Evolutionary conservation across 2,888 invertebrate species (phyloP).

Genomic region (Entomobrya proxima): DNA sequence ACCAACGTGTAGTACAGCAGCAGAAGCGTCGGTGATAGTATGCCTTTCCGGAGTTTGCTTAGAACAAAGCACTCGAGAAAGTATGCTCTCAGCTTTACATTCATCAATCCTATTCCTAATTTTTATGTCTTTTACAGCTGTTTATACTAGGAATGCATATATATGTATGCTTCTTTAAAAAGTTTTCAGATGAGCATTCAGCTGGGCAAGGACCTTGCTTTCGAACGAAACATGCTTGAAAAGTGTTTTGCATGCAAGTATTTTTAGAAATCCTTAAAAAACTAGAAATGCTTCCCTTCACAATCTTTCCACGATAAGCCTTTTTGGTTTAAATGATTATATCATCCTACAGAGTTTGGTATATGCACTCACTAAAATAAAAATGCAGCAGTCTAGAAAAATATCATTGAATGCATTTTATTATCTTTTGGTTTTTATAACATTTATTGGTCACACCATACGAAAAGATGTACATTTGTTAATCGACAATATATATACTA

Average conservation of each 20-base stretch:
- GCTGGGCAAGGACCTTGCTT: conserved; percentile 65
- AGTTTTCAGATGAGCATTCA: conserved; percentile 63
- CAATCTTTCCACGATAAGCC: neutral
- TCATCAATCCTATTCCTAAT: neutral
- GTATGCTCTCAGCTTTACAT: neutral
- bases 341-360: neutral
- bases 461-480: too few relatives aligned
- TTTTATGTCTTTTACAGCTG: conserved; percentile 40
- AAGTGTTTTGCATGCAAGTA: conserved; percentile 35
- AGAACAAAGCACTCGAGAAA: neutral
- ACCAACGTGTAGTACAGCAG: too few relatives aligned
- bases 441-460: too few relatives aligned
- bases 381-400: too few relatives aligned
- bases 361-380: too few relatives aligned
- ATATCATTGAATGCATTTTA: too few relatives aligned
- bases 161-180: conserved; percentile 11
- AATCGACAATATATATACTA: too few relatives aligned
- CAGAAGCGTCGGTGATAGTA: too few relatives aligned
- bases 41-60: too few relatives aligned
- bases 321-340: too few relatives aligned
- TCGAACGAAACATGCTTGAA: neutral
- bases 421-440: too few relatives aligned
- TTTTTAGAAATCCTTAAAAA: conserved; percentile 62
- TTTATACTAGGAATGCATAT: conserved; percentile 24
- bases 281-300: conserved; percentile 15